Base-by-base conservation (phyloP, 2,113 vertebrate genomes). In the Prionailurus bengalensis region DNA sequence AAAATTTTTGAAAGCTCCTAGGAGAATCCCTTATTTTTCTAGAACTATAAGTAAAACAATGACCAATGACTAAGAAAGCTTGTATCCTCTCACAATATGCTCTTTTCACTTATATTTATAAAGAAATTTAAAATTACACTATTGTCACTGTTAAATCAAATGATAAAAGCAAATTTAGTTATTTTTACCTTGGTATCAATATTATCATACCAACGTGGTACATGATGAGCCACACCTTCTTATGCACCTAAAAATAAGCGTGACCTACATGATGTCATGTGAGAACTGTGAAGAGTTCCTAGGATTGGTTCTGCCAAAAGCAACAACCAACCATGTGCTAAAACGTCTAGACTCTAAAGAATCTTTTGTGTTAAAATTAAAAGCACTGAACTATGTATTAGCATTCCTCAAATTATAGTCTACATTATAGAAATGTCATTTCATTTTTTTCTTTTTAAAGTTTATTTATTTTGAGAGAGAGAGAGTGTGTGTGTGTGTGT, bases 361-460 rank as follows among this genome's bases (percentile, higher is more conserved):
- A 90, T 51, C 31, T 90, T 79, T 36, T 16, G 61, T 27, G 15
- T 66, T 66, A 79, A 90, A 90, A 91, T 79, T 91, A 65, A 91
- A 91, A 66, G 58, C 33, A 29, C 23, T 65, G 66, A 31, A 65
- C 36, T 48, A 63, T 14, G 45, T 45, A 89, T 31, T 76, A 89
- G 45, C 29, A 85, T 66, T 85, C 17, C 16, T 85, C 39, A 33
- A 48, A 85, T 29, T 85, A 66, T 14, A 63, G 39, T 45, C 27
- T 65, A 31, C n/a, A 85, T 66, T 66, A 66, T 8, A 78, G 14
- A 90, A 78, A 58, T 58, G 55, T 58, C 55, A 58, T 58, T 58
- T 58, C 55, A 45, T 58, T 58, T 58, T 58, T 19, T 19, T 58
- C 17, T 19, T 58, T 17, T 53, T 53, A 53, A 53, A 58, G 16